Base-by-base conservation (phyloP, 1,140 invertebrate species). In the Dysdera silvatica region DNA sequence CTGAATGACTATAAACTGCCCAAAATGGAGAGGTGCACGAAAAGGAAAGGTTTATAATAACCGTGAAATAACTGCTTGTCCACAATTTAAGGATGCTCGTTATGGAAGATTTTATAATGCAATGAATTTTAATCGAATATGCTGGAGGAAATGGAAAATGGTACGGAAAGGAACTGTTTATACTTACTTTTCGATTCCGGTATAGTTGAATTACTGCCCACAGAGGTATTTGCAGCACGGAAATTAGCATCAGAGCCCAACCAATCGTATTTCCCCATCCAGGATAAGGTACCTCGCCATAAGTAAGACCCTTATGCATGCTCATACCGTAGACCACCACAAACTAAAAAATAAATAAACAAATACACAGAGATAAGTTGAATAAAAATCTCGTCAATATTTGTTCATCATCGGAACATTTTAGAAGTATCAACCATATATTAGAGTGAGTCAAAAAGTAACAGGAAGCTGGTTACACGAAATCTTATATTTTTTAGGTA, bases 181-280 rank as follows among this genome's bases (percentile, higher is more conserved):
- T 18, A 43, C 41, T 33, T 37, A 67, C 66, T 6, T 61, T 48
- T 65, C 56, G 48, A 33, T 67, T 37, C 29, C 37, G 54, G 8
- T 43, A 33, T 4, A 67, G 33, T 24, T 52, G 26, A 12, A 54
- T 14, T 7, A 51, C 1, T 26, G 49, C 61, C 60, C 60, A 59
- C 4, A 62, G 18, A 18, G 68, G 68, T 23, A 69, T 61, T 40
- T 60, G 40, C 6, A 51, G 20, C 7, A 69, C 51, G 16, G 68
- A 65, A 12, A 67, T 43, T 28, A 77, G 65, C 2, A 73, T 73
- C 29, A 90, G 78, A 2, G 83, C 74, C 87, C 87, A 90, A 3
- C 88, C 87, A 16, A 88, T 78, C 1, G 81, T 79, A 70, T 88
- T 83, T 0, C 86, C 86, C 86, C 87, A 89, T 65, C 79, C 74